These are phyloP conservation scores for Lagopus leucura DNA, from an alignment of 2,113 vertebrate species.

Conservation along the genomic window DNA sequence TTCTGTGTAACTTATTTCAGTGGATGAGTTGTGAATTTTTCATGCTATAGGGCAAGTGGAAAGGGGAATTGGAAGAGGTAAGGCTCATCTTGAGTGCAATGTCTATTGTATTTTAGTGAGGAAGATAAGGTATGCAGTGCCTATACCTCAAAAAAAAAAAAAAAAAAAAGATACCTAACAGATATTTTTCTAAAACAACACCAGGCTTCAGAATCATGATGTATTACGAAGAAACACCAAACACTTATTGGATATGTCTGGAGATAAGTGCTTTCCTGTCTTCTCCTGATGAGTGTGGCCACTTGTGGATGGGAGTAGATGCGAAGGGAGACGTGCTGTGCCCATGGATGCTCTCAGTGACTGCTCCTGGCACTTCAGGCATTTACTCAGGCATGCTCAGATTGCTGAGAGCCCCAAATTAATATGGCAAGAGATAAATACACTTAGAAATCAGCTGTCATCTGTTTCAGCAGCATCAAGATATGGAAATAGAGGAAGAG, in stretches of 20 bases:
- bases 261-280: constrained; percentile 1
- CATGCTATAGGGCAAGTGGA: not conserved
- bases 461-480: not conserved
- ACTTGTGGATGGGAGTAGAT: constrained; percentile 10
- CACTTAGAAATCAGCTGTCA: not conserved
- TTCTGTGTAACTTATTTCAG: not conserved
- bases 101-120: not conserved
- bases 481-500: not conserved
- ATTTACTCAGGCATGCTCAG: constrained; percentile 18
- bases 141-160: not conserved
- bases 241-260: not conserved
- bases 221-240: not conserved
- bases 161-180: not conserved
- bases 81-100: not conserved
- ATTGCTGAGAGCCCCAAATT: constrained; percentile 6
- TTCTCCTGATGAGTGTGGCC: not conserved
- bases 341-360: not conserved
- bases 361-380: not conserved
- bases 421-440: not conserved
- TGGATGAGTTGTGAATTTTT: not conserved
- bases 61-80: not conserved
- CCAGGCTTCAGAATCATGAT: not conserved
- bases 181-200: not conserved
- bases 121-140: not conserved
- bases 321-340: constrained; percentile 15